Base-by-base conservation (phyloP, 2,113 vertebrate species). In the Coptodon rendalli region DNA sequence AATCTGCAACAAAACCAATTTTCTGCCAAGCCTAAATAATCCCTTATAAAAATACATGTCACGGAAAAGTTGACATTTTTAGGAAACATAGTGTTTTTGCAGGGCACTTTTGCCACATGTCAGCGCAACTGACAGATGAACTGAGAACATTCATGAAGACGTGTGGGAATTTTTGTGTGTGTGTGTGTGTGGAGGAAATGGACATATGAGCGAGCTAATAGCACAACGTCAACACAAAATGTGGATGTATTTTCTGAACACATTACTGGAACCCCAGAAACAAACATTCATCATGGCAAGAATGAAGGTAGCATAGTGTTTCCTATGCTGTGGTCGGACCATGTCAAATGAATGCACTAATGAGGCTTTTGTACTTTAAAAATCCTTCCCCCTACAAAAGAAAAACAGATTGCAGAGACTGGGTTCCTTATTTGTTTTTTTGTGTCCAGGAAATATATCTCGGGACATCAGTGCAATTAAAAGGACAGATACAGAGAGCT, bases 241-340 rank as follows among this genome's bases (percentile, higher is more conserved):
- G 48, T 83, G 38, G 52, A 59, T 82, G 31, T 91, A 79, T 80
- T 92, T 90, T 85, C 84, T 86, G 85, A 80, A 86, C 54, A 89
- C 68, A 87, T 84, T 52, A 50, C 27, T 78, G 73, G 73, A 86
- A 89, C 66, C 71, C 29, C 43, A 66, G 10, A 85, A 53, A 29
- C n/a, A 68, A 29, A 7, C n/a, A 87, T 68, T 86, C 22, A 68
- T 68, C 22, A 61, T 80, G n/a, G 43, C 9, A 84, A 48, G 53
- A 76, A 12, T 80, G 6, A 36, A 50, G 27, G 86, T 80, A 24
- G 52, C 63, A 24, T 16, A 38, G 66, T 76, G 43, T 78, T 78
- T 48, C 71, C 6, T 31, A 50, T 78, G 71, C 27, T 50, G 71
- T 45, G 27, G 71, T 87, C 10, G 56, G 56, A 85, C 56, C 24